Conservation (phyloP, 2,797 vertebrate genomes). For the Hylomyscus alleni region DNA sequence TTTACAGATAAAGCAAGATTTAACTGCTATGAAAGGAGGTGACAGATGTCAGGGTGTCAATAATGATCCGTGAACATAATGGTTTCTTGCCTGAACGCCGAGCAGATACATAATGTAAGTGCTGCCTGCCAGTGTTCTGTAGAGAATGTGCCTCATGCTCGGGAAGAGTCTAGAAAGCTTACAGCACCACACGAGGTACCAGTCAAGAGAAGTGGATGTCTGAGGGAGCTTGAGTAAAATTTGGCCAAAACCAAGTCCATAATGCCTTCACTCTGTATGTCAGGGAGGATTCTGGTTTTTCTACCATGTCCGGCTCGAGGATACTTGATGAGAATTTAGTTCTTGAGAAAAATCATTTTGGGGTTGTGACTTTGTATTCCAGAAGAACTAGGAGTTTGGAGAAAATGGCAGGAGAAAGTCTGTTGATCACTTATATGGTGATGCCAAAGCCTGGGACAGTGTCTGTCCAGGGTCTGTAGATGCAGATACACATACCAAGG, state of each 20-base stretch:
- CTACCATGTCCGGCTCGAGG: background rate
- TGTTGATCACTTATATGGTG: rapidly evolving
- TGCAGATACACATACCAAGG: too few species aligned
- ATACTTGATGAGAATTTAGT: background rate
- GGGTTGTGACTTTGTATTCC: constrained; percentile 24
- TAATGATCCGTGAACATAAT: constrained; percentile 92
- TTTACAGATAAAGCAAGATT: constrained; percentile 94
- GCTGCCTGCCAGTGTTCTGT: constrained; percentile 80
- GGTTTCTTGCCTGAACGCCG: constrained; percentile 89
- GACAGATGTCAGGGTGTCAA: constrained; percentile 93
- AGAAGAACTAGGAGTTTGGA: background rate
- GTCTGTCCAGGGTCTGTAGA: background rate
- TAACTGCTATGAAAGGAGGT: constrained; percentile 91
- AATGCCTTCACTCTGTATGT: constrained; percentile 64
- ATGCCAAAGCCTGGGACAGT: background rate
- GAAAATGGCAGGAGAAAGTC: background rate
- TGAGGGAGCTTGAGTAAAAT: background rate
- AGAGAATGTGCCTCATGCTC: constrained; percentile 72
- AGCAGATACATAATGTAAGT: constrained; percentile 89
- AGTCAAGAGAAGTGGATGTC: background rate
- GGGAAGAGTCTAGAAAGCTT: background rate
- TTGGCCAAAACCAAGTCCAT: constrained; percentile 73
- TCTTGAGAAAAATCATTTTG: constrained; percentile 42
- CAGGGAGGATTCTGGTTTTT: background rate
- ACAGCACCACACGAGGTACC: background rate